A percentile compares a stretch with the other conserved stretches of the same genome.
phyloP scores from a whole-genome alignment of 2,888 invertebrate species.

The Chaetoderma sp. region DNA sequence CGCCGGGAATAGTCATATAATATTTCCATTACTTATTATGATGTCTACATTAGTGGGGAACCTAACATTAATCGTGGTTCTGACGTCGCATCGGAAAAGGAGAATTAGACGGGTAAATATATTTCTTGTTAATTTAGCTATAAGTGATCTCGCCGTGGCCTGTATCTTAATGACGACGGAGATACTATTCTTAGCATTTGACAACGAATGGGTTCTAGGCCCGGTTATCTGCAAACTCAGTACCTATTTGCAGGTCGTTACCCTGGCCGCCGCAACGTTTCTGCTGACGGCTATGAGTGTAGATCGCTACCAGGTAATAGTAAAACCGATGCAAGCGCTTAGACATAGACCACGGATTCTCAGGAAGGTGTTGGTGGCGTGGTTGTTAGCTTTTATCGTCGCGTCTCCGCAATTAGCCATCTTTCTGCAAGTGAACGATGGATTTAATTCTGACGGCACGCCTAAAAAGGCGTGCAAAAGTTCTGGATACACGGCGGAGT shows the following conservation, averaged over 20 bases:
- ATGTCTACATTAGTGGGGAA: constrained; percentile 68
- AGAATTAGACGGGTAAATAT: constrained; percentile 68
- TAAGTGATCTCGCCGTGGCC: constrained; percentile 70
- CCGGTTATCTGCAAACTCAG: constrained; percentile 67
- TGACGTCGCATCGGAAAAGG: constrained; percentile 60
- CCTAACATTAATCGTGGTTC: constrained; percentile 61
- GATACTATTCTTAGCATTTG: constrained; percentile 68
- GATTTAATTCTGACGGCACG: constrained; percentile 52
- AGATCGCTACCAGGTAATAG: constrained; percentile 69
- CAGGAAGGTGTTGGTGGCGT: constrained; percentile 65
- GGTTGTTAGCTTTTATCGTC: constrained; percentile 67
- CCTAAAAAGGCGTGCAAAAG: constrained; percentile 65
- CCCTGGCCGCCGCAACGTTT: constrained; percentile 68
- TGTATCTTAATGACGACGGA: constrained; percentile 70
- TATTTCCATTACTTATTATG: constrained; percentile 53
- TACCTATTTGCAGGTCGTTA: constrained; percentile 69
- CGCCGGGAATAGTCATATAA: neutral
- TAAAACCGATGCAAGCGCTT: constrained; percentile 66
- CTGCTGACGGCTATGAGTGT: constrained; percentile 70
- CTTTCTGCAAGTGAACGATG: constrained; percentile 65
- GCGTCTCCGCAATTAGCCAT: constrained; percentile 70
- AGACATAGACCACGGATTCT: constrained; percentile 56
- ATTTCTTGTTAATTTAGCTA: constrained; percentile 69
- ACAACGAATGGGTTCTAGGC: constrained; percentile 70
- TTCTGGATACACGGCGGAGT: constrained; percentile 68